phyloP scores from a whole-genome alignment of 2,113 vertebrate species.

The Nicator chloris region DNA sequence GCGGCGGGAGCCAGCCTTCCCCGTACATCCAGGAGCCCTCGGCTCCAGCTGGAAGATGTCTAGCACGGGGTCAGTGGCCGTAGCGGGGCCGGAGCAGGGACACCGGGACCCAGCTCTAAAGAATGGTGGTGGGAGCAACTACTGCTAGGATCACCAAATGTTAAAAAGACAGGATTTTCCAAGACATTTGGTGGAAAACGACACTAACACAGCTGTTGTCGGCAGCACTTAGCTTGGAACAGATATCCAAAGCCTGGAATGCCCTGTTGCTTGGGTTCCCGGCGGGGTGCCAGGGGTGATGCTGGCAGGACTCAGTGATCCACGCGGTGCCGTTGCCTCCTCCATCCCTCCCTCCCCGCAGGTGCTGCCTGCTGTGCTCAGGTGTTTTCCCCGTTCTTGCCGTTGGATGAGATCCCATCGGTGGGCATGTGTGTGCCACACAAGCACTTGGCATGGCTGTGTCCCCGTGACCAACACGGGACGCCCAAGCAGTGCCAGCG shows the following conservation, averaged over 20 bases:
- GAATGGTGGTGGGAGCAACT: background rate
- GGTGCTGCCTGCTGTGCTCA: background rate
- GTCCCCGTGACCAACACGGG: background rate
- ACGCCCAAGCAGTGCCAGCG: background rate
- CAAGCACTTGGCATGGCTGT: background rate
- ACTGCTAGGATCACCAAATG: background rate
- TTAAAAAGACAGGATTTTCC: background rate
- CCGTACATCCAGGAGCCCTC: background rate
- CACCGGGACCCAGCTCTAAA: background rate
- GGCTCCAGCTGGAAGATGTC: background rate
- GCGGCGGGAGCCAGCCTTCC: background rate
- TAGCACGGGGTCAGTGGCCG: background rate
- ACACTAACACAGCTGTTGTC: background rate
- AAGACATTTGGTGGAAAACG: background rate
- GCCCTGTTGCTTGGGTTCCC: background rate
- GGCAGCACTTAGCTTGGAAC: background rate
- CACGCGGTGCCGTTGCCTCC: background rate
- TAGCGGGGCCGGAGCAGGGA: background rate
- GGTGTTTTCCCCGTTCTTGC: background rate
- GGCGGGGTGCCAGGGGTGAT: background rate
- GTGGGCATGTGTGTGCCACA: background rate
- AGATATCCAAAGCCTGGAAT: background rate
- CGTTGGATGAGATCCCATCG: fast-evolving
- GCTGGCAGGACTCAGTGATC: background rate
- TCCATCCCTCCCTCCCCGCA: background rate